phyloP scores from a whole-genome alignment of 2,888 invertebrate species.

The Microctonus brassicae region DNA sequence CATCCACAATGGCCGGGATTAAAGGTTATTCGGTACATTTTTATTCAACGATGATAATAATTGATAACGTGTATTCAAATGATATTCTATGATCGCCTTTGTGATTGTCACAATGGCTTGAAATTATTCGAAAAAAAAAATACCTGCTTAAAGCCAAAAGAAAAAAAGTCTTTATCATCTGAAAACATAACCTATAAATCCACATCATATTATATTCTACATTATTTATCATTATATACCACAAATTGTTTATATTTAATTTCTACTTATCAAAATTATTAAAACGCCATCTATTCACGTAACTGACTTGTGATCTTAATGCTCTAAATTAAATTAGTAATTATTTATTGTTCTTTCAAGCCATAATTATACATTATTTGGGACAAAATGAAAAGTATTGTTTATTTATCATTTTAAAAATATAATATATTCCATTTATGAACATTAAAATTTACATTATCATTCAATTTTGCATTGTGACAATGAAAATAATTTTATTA shows the following conservation, averaged over 20 bases:
- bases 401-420: background rate
- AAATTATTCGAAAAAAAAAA: background rate
- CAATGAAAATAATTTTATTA: no score
- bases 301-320: background rate
- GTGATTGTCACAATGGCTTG: background rate
- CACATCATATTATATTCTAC: background rate
- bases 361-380: background rate
- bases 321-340: no score
- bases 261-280: background rate
- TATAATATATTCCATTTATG: background rate
- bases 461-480: no score
- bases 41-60: background rate
- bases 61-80: background rate
- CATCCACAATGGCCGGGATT: conserved; percentile 65
- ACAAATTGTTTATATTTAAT: background rate
- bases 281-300: background rate
- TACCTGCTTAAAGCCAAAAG: background rate
- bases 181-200: background rate
- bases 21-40: conserved; percentile 63
- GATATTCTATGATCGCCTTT: background rate
- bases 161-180: background rate
- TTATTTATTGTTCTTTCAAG: background rate
- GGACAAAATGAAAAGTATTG: conserved; percentile 19
- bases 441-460: no score
- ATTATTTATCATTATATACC: background rate